Evolutionary conservation across 2,797 vertebrate species (phyloP).

Genomic region (Lutjanus campechanus): DNA sequence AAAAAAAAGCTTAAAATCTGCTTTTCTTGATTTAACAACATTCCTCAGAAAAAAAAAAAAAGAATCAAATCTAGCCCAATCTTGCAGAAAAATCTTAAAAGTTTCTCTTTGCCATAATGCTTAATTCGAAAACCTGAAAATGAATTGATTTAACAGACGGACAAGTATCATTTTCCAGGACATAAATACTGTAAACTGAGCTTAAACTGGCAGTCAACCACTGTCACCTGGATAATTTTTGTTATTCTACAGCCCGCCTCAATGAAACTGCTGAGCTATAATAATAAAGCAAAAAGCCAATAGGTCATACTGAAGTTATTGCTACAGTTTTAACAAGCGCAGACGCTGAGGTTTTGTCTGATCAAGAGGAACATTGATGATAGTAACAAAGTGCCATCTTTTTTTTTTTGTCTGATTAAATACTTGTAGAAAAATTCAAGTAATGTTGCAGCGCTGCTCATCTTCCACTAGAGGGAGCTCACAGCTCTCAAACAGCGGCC

Average conservation of each 20-base stretch:
- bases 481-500: slow-evolving; percentile 55
- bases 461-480: slow-evolving; percentile 80
- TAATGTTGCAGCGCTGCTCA: slow-evolving; percentile 75
- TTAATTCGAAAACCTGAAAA: slow-evolving; percentile 13
- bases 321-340: slow-evolving; percentile 60
- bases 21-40: slow-evolving; percentile 30
- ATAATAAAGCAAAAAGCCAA: slow-evolving; percentile 48
- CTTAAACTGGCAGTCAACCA: slow-evolving; percentile 74
- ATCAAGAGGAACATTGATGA: slow-evolving; percentile 55
- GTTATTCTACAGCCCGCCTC: slow-evolving; percentile 40
- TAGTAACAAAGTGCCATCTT: slow-evolving; percentile 77
- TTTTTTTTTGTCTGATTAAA: slow-evolving; percentile 66
- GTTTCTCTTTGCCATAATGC: slow-evolving; percentile 12
- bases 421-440: slow-evolving; percentile 83
- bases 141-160: slow-evolving; percentile 32
- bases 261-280: slow-evolving; percentile 15
- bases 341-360: slow-evolving; percentile 51
- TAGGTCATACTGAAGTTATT: slow-evolving; percentile 67
- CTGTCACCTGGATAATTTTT: slow-evolving; percentile 68
- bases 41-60: not conserved
- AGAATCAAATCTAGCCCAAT: not conserved
- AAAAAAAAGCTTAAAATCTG: slow-evolving; percentile 17
- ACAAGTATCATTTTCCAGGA: slow-evolving; percentile 29
- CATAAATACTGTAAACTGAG: slow-evolving; percentile 81
- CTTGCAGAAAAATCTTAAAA: slow-evolving; percentile 1